Evolutionary conservation across 2,797 vertebrate genomes (phyloP), one percentile per base, ranked within the genome.

Genomic region (Crotalus adamanteus): DNA sequence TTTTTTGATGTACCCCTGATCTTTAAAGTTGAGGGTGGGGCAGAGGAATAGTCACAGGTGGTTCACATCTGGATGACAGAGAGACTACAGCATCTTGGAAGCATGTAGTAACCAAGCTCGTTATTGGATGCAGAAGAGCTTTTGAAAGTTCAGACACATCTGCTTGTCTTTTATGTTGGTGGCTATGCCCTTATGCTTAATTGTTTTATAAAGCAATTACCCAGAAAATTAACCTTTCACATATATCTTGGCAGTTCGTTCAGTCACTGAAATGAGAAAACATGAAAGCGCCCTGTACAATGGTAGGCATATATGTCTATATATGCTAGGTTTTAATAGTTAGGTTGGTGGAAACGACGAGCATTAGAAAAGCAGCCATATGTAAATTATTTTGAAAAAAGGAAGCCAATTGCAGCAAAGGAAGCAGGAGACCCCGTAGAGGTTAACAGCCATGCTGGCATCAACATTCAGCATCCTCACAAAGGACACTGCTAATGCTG

Each of bases 171-270:
- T 88, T 51, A 87, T 56, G 12, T 55, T 93, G 42, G 25, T 55
- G 42, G 13, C 55, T 18, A 18, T 61, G 65, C 28, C 57, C 57
- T 91, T 42, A 25, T 83, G 26, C 55, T 63, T 87, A 86, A 92
- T 93, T 85, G 57, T 61, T 88, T 47, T 85, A 87, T 91, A 91
- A 91, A 88, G 92, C 90, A 91, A 93, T 93, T 88, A 88, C 86
- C 86, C 90, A 91, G 65, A 91, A 93, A 73, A 93, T 88, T 87
- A 90, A 87, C 83, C 92, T 83, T 87, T 88, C 57, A 88, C 85
- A 85, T 61, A 65, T 88, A 88, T 91, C 69, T n/a, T 93, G 83
- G 85, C 89, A 90, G 73, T 60, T 87, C 83, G 69, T 85, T 63
- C 69, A 22, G 59, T 47, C 55, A 85, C 31, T 85, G 47, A 65